Conservation (phyloP, 2,113 vertebrate genomes). For the Menura novaehollandiae region DNA sequence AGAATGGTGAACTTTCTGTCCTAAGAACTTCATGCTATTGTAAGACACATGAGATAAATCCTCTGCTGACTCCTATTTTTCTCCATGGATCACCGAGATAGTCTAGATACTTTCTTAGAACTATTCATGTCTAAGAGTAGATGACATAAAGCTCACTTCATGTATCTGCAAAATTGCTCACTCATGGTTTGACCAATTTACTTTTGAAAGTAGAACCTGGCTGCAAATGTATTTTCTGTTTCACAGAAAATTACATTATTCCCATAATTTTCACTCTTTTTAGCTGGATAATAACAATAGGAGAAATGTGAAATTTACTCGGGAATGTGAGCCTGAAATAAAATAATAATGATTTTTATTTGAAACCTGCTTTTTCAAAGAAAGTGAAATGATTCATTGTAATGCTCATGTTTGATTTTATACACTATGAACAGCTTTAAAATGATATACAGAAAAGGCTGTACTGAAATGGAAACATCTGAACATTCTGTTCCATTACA, state of each 20-base stretch:
- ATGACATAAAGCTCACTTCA: background rate
- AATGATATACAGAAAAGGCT: background rate
- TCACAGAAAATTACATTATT: background rate
- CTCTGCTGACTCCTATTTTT: background rate
- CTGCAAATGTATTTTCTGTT: background rate
- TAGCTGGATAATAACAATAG: background rate
- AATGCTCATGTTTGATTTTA: background rate
- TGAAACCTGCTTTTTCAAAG: background rate
- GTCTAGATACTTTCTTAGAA: background rate
- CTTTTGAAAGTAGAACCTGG: background rate
- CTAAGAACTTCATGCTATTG: background rate
- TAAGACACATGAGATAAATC: background rate
- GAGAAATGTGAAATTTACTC: background rate
- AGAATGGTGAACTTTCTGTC: background rate
- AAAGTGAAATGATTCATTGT: background rate
- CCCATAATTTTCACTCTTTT: background rate
- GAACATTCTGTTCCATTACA: constrained; percentile 23
- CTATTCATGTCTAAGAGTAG: background rate
- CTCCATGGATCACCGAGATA: background rate
- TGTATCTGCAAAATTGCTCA: background rate
- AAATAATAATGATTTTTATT: constrained; percentile 20
- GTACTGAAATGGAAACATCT: constrained; percentile 7
- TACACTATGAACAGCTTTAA: background rate
- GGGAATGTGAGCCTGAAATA: background rate
- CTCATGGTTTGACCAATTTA: background rate